phyloP scores from a whole-genome alignment of 2,797 vertebrate genomes.

The Phataginus tetradactyla region DNA sequence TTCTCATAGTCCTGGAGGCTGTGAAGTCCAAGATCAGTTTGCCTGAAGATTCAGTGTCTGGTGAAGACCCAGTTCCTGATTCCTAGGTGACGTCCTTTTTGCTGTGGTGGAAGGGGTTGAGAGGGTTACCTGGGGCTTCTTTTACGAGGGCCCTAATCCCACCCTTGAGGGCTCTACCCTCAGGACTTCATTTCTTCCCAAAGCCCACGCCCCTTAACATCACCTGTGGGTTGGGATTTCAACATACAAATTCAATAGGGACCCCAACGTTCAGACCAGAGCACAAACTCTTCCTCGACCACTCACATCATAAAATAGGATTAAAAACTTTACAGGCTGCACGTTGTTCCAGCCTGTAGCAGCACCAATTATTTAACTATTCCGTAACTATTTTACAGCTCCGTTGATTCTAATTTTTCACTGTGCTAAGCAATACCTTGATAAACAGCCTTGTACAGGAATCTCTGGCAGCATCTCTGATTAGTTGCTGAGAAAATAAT shows the following conservation, averaged over 20 bases:
- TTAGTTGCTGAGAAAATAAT: slow-evolving; percentile 25
- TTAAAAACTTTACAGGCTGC: background rate
- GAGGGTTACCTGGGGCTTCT: background rate
- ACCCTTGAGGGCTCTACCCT: background rate
- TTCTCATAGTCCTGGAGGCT: background rate
- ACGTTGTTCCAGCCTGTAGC: background rate
- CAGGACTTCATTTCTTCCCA: background rate
- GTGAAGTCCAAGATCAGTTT: background rate
- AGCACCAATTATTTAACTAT: slow-evolving; percentile 6
- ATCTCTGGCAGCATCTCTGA: background rate
- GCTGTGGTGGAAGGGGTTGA: background rate
- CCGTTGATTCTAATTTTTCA: slow-evolving; percentile 1
- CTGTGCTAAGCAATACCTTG: background rate
- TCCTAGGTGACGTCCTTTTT: background rate
- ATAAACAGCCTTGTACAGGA: slow-evolving; percentile 8
- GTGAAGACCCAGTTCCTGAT: background rate
- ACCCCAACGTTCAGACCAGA: background rate
- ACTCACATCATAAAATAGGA: background rate
- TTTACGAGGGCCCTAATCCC: background rate
- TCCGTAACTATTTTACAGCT: slow-evolving; percentile 26
- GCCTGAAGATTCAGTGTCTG: background rate
- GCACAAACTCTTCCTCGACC: background rate
- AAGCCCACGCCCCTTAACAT: background rate
- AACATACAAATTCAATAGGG: background rate
- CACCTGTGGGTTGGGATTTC: background rate